Percentiles rank a stretch among this genome's conserved stretches.
phyloP scores from a whole-genome alignment of 2,113 vertebrate genomes.

The Machaerirhynchus nigripectus region DNA sequence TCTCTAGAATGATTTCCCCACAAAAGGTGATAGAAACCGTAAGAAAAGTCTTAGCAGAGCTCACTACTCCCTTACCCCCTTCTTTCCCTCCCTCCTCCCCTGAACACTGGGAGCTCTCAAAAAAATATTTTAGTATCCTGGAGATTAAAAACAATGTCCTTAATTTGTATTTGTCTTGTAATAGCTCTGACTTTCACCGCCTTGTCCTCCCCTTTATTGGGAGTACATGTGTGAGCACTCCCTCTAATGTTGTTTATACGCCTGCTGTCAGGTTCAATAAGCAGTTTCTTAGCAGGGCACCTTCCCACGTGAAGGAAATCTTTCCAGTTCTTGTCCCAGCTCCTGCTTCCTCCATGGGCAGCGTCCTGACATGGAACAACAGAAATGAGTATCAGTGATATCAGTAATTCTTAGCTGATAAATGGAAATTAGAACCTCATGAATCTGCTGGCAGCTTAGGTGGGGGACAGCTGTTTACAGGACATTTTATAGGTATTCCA shows the following conservation, averaged over 20 bases:
- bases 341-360: background rate
- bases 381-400: background rate
- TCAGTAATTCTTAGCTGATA: background rate
- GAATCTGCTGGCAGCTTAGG: background rate
- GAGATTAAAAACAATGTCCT: constrained; percentile 15
- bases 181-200: constrained; percentile 38
- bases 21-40: background rate
- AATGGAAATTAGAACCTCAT: background rate
- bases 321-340: constrained; percentile 13
- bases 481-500: background rate
- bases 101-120: background rate
- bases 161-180: constrained; percentile 27
- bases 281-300: constrained; percentile 33
- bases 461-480: background rate
- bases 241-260: constrained; percentile 2
- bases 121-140: background rate
- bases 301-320: constrained; percentile 39
- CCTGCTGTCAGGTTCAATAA: constrained; percentile 35
- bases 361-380: background rate
- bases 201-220: constrained; percentile 18
- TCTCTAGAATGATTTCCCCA: background rate
- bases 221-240: constrained; percentile 11
- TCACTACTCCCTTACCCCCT: background rate
- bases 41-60: background rate
- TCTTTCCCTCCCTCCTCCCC: background rate